Conservation (phyloP, 2,888 invertebrate species). For the Argyresthia albistria region DNA sequence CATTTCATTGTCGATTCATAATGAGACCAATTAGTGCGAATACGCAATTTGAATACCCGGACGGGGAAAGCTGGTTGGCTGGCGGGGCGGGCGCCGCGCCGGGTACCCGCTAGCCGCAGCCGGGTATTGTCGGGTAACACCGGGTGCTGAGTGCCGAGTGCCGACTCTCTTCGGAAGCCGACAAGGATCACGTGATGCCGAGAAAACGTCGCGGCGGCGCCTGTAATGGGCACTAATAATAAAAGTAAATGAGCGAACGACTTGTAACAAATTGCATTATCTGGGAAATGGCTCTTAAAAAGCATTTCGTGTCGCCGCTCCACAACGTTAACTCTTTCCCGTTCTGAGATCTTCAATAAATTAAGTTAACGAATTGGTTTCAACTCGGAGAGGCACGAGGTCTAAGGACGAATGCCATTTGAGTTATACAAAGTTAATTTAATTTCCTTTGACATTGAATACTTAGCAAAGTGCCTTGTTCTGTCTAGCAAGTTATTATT, state of each 20-base stretch:
- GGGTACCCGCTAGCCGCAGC: too few species aligned
- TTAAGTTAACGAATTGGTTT: conserved; percentile 18
- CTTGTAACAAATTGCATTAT: conserved; percentile 58
- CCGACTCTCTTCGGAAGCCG: conserved; percentile 5
- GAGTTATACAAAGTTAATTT: background rate
- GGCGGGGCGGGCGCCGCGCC: conserved; percentile 10
- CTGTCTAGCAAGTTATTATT: too few species aligned
- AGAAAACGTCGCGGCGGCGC: conserved; percentile 19
- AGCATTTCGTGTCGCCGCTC: conserved; percentile 30
- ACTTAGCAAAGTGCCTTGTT: too few species aligned
- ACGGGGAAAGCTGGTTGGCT: conserved; percentile 24
- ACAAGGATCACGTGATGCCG: conserved; percentile 27
- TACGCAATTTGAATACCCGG: conserved; percentile 46
- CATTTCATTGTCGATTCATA: conserved; percentile 31
- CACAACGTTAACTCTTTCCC: conserved; percentile 31
- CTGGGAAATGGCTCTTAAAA: conserved; percentile 41
- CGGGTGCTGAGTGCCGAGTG: too few species aligned
- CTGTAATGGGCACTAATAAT: conserved; percentile 49
- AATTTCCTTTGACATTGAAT: background rate
- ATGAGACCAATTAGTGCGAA: conserved; percentile 46
- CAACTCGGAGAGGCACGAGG: too few species aligned
- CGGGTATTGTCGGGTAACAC: too few species aligned
- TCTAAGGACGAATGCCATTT: background rate
- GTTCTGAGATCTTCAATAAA: conserved; percentile 25
- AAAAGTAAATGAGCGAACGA: conserved; percentile 51